Base-by-base conservation (phyloP, 30 jellyfish, hydroid and myxozoan species). In the Sanderia malayensis region DNA sequence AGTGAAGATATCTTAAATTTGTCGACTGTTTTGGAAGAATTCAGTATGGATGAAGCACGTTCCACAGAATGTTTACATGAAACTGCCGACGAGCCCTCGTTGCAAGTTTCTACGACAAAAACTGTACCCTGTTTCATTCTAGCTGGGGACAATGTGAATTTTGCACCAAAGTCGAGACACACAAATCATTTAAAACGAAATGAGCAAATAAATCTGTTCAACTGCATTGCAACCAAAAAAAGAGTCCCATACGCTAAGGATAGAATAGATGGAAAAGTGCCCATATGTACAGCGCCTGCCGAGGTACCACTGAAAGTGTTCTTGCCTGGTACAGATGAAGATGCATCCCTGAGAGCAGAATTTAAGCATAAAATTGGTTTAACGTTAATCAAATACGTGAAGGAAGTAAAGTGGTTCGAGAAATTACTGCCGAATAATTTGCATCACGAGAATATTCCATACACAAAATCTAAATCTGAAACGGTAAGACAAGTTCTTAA, bases 91-190 rank as follows among this genome's bases (percentile, higher is more conserved):
- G n/a, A n/a, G n/a, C n/a, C n/a, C n/a, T n/a, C n/a, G n/a, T n/a
- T n/a, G n/a, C n/a, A n/a, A n/a, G n/a, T n/a, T n/a, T n/a, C n/a
- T n/a, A n/a, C n/a, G n/a, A n/a, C n/a, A 6, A 19, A 19, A 53
- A 58, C 22, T 20, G 28, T 58, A 21, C 10, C 70, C 10, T 21
- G 32, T 27, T 61, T 61, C 25, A 29, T 25, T 24, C 73, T 61
- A 6, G 73, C 73, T 9, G 73, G 73, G 0, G 73, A 61, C 22
- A 61, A 61, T 34, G 73, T 61, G 13, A 61, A 61, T 29, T 29
- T 61, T 6, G 4, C 46, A 20, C 1, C 13, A 15, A 61, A 24
- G 21, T 31, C 52, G 28, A 61, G 32, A 29, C 46, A 61, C 20
- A 61, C 73, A 11, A 8, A 46, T 6, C n/a, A 34, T 9, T 25